phyloP scores from a whole-genome alignment of 2,113 vertebrate genomes.

The Python bivittatus region DNA sequence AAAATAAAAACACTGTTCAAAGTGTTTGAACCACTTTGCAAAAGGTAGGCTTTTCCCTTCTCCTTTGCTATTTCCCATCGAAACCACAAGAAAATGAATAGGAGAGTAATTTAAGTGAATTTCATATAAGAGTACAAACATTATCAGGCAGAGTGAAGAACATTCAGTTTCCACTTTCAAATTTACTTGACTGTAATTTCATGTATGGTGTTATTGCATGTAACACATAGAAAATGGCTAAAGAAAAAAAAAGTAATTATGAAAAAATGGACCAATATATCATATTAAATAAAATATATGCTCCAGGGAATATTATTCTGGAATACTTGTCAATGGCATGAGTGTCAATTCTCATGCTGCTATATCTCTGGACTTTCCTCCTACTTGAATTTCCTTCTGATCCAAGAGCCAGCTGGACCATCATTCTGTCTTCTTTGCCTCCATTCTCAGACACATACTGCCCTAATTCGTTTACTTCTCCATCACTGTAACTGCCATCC shows the following conservation, averaged over 20 bases:
- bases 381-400: slow-evolving; percentile 79
- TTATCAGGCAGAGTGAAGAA: not conserved
- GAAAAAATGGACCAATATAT: slow-evolving; percentile 99
- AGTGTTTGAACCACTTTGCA: not conserved
- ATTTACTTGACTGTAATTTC: slow-evolving; percentile 30
- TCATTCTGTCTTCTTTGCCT: slow-evolving; percentile 86
- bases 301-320: slow-evolving; percentile 91
- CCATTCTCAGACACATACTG: slow-evolving; percentile 81
- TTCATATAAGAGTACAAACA: slow-evolving; percentile 26
- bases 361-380: slow-evolving; percentile 84
- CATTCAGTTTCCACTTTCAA: slow-evolving; percentile 20
- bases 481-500: slow-evolving; percentile 83
- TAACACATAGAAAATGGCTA: slow-evolving; percentile 25
- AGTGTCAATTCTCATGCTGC: slow-evolving; percentile 96
- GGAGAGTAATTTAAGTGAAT: not conserved
- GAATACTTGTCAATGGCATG: slow-evolving; percentile 98
- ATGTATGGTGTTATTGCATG: not conserved
- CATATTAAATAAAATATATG: slow-evolving; percentile 95
- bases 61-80: not conserved
- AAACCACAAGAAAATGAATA: not conserved
- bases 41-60: not conserved
- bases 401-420: slow-evolving; percentile 85
- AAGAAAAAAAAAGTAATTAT: slow-evolving; percentile 62
- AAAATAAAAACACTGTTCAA: not conserved
- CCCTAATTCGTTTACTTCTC: slow-evolving; percentile 83